Conservation (phyloP, 1,140 invertebrate species). For the Helicoverpa armigera region DNA sequence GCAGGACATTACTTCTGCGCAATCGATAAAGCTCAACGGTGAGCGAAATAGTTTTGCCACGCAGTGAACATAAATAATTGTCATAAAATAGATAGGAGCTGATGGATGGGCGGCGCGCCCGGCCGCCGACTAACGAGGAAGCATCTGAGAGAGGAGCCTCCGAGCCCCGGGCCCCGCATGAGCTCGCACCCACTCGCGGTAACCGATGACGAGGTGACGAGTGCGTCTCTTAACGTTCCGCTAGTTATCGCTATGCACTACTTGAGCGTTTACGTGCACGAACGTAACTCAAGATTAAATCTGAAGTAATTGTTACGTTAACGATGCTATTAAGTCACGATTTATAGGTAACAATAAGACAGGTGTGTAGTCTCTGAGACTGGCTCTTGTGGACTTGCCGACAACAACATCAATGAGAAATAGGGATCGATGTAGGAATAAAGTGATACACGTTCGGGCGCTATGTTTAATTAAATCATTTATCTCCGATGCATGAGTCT, state of each 20-base stretch:
- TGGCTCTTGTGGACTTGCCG: slow-evolving; percentile 47
- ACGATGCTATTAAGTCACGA: slow-evolving; percentile 60
- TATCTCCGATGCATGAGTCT: slow-evolving; percentile 51
- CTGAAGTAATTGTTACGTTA: slow-evolving; percentile 66
- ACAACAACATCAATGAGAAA: slow-evolving; percentile 67
- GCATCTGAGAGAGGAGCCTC: slow-evolving; percentile 63
- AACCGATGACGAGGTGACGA: slow-evolving; percentile 67
- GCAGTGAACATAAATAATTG: slow-evolving; percentile 84
- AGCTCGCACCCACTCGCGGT: slow-evolving; percentile 5
- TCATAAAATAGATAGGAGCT: slow-evolving; percentile 83
- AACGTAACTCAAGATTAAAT: slow-evolving; percentile 70
- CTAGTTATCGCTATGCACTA: slow-evolving; percentile 66
- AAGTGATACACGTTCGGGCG: slow-evolving; percentile 66
- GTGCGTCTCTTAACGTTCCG: slow-evolving; percentile 60
- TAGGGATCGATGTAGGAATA: slow-evolving; percentile 67
- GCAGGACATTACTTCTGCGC: slow-evolving; percentile 82
- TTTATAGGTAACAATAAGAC: slow-evolving; percentile 63
- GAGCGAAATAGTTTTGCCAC: slow-evolving; percentile 83
- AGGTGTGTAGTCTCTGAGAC: slow-evolving; percentile 49
- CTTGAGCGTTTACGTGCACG: slow-evolving; percentile 60
- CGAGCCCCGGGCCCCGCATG: not conserved
- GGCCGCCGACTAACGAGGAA: slow-evolving; percentile 72
- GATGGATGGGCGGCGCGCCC: slow-evolving; percentile 76
- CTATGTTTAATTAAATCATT: slow-evolving; percentile 69
- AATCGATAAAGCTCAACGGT: slow-evolving; percentile 85